Evolutionary conservation across 1,140 invertebrate species (phyloP), one percentile per base, ranked within the genome.

Genomic region (Drosophila tristis): DNA sequence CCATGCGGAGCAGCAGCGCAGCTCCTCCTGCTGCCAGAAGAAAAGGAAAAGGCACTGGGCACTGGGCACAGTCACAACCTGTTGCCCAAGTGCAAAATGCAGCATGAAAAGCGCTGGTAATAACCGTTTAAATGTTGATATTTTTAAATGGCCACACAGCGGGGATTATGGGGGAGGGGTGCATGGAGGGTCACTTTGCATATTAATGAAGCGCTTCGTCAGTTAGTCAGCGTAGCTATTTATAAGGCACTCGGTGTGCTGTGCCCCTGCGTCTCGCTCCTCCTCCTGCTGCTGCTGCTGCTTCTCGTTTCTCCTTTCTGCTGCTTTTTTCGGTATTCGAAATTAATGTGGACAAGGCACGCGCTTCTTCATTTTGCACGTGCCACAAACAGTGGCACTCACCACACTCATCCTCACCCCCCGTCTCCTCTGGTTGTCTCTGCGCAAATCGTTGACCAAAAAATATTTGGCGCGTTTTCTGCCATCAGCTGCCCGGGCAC

Each of bases 61-160:
- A 16, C 16, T 16, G 20, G 49, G 44, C 9, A 23, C 16, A 44
- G 50, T 45, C 26, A 63, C 82, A 86, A 86, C 82, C 82, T 87
- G 81, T 87, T 86, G 78, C 53, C 44, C 50, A 57, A 54, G 47
- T 73, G 54, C 50, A 64, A 85, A 75, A 86, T 87, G 82, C 82
- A 81, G 79, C 82, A 86, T 86, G 79, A 85, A 85, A 87, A 77
- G 20, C 73, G 84, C 65, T 57, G 71, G 71, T 89, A 82, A 89
- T 87, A 87, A 87, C 60, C 82, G 79, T 89, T 87, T 77, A 89
- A 87, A 74, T 63, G 84, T 74, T 84, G 75, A 89, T 82, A 84
- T 67, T 67, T 78, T 59, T 66, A 56, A 74, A 74, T 70, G 73
- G 48, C 45, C 53, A 25, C 58, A 31, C 54, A 60, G 73, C 35